phyloP scores from a whole-genome alignment of 2,888 invertebrate species.

The Torymus texanus region DNA sequence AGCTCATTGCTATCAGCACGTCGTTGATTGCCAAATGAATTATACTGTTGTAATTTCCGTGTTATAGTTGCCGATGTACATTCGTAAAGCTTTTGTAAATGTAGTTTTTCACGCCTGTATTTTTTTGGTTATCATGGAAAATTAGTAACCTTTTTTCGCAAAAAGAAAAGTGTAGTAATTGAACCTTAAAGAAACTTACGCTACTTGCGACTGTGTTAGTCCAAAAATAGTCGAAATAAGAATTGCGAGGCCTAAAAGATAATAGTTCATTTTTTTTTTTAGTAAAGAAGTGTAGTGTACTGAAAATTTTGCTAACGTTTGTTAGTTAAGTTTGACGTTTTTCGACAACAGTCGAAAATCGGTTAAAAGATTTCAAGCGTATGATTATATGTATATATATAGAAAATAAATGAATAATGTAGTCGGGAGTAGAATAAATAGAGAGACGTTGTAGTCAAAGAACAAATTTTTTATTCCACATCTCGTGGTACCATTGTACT shows the following conservation, averaged over 20 bases:
- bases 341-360: constrained; percentile 38
- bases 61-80: constrained; percentile 14
- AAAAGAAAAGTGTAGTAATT: no score
- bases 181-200: constrained; percentile 59
- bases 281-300: constrained; percentile 50
- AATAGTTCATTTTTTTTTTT: constrained; percentile 62
- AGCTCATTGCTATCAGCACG: neutral
- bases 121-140: neutral
- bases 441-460: constrained; percentile 48
- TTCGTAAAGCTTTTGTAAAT: constrained; percentile 19
- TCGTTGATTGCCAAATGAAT: neutral
- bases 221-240: constrained; percentile 65
- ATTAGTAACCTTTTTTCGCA: neutral
- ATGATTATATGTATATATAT: neutral
- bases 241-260: constrained; percentile 60
- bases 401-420: constrained; percentile 21
- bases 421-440: constrained; percentile 6
- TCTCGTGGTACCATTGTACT: constrained; percentile 48
- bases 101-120: constrained; percentile 52
- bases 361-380: constrained; percentile 28
- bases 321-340: constrained; percentile 31
- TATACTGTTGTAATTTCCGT: neutral
- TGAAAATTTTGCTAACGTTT: constrained; percentile 25
- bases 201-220: constrained; percentile 58
- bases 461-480: constrained; percentile 54